Base-by-base conservation (phyloP, 1,140 invertebrate genomes). In the Leptopilina clavipes region DNA sequence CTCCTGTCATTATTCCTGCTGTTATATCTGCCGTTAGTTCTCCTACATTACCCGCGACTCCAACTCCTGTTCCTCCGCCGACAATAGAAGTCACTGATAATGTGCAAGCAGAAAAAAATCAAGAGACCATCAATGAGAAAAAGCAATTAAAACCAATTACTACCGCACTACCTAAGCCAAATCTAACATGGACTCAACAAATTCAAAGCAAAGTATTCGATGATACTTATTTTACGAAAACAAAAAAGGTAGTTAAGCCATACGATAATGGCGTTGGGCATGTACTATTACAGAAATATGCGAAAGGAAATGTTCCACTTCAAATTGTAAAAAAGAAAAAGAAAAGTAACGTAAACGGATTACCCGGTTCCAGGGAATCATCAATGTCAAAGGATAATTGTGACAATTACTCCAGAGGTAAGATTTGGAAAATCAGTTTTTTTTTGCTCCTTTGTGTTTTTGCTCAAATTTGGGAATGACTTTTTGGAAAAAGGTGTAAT, bases 1-100 rank as follows among this genome's bases (percentile, higher is more conserved):
- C 9, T 7, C 37, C 37, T 5, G 25, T 5, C 25, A 31, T 31
- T 31, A 31, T 31, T 40, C 37, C 37, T 9, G 37, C 8, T 40
- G 37, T 9, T 40, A 40, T 3, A 3, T 40, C 37, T 40, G 5
- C 25, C 6, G 25, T 40, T 9, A 40, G 37, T 40, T 40, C 37
- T 8, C 37, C 37, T 40, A 40, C 9, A 40, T 40, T 40, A 40
- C 37, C 37, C 5, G 9, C 9, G 7, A 40, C 9, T 31, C 6
- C 25, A 31, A 1, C 25, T 31, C 25, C 9, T 7, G 37, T 40
- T 40, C 12, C 12, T 17, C 17, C 48, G 17, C 48, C 14, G 6
- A 1, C 48, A 17, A 14, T 12, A 48, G 14, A 11, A 14, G 48
- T 8, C 90, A 76, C 95, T 94, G 86, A 88, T 91, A 72, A 93